Percentiles rank a stretch among this genome's conserved stretches.
Conservation (phyloP, 2,113 vertebrate genomes). For the Nesoenas mayeri region DNA sequence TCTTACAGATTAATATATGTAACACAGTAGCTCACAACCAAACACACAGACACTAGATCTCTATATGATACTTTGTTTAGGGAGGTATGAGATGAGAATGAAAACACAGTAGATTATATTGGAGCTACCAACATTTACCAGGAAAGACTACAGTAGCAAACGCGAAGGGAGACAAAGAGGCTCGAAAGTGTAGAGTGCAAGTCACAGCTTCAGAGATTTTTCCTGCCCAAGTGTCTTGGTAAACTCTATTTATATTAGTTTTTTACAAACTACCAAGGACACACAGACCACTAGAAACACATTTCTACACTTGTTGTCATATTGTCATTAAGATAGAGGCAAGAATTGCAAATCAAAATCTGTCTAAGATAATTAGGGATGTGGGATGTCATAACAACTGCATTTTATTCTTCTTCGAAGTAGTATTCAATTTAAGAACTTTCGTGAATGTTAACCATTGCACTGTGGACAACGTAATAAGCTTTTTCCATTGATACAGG, state of each 20-base stretch:
- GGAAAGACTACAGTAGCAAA: not conserved
- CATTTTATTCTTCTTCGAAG: not conserved
- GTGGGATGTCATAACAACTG: not conserved
- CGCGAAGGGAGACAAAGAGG: not conserved
- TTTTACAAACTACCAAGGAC: not conserved
- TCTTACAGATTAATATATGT: not conserved
- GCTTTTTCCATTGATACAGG: not conserved
- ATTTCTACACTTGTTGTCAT: not conserved
- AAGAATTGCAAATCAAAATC: not conserved
- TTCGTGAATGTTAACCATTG: not conserved
- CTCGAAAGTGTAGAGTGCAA: not conserved
- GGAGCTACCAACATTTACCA: not conserved
- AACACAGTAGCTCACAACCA: not conserved
- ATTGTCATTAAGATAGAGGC: not conserved
- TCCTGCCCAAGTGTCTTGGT: not conserved
- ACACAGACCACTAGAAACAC: not conserved
- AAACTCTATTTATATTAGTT: not conserved
- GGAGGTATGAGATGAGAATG: not conserved
- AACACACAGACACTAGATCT: not conserved
- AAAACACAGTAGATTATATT: not conserved
- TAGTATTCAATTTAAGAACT: not conserved
- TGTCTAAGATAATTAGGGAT: not conserved
- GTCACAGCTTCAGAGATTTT: not conserved
- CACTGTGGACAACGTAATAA: not conserved
- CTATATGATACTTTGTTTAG: not conserved